Evolutionary conservation across 2,888 invertebrate species (phyloP), one percentile per base, ranked within the genome.

Genomic region (Boloria euphrosyne): DNA sequence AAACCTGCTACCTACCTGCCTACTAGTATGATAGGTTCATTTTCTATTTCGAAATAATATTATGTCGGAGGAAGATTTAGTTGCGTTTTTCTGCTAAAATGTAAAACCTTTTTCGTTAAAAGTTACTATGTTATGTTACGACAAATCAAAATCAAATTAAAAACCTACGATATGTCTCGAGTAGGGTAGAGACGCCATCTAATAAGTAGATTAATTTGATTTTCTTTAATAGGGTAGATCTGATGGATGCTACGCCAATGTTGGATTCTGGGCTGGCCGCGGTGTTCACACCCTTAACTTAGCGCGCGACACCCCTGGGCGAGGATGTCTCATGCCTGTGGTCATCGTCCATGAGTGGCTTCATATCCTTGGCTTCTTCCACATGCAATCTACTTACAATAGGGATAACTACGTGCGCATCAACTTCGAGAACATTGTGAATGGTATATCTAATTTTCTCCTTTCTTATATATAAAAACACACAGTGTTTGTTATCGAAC

Each of bases 281-380:
- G 89, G 88, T 0, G 83, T 84, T 18, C 90, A 93, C 85, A 85
- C 87, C 16, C 74, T 94, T 50, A 94, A 94, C 82, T 76, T 94
- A 53, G 89, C 88, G 0, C 83, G 85, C 47, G 83, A 82, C 75
- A 66, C 65, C 0, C 82, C 84, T 3, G 93, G 93, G 1, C 84
- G 86, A 3, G 93, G 93, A 53, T 94, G 94, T 78, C 92, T 94
- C 77, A 83, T 89, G 1, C 93, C 93, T 74, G 94, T 95, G n/a
- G 95, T 95, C 71, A 94, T 96, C 65, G 93, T 95, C 27, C 96
- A 97, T 85, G 97, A 97, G 82, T 92, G 96, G 78, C 93, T 90
- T 80, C 91, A 91, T 73, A 83, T 87, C 75, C 83, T 90, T 1
- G 91, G 90, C 52, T 90, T 91, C 83, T 79, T 87, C 43, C 91